Evolutionary conservation across 1,140 invertebrate genomes (phyloP), one percentile per base, ranked within the genome.

Genomic region (Pseudachorutes palmiensis): DNA sequence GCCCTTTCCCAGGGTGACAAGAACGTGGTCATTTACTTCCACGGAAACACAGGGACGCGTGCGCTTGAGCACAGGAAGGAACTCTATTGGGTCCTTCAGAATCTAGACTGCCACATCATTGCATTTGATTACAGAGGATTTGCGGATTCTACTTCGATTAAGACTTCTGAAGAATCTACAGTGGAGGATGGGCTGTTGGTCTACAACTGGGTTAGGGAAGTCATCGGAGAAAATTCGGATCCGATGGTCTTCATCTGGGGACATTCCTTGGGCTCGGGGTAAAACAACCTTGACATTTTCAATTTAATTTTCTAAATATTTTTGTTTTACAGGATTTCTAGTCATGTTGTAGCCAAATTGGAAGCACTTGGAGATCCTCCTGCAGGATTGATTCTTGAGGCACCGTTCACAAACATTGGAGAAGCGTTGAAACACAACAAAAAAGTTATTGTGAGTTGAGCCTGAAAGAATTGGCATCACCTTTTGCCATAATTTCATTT

Each of bases 41-140:
- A 94, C 81, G 94, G 94, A 2, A 97, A 96, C 77, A 88, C 90
- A 5, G 92, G 91, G 19, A 87, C 90, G 62, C 81, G 91, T 73
- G 87, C 84, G 3, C 85, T 85, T 14, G 80, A 80, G 0, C 91
- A 95, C 78, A 82, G 94, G 60, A 79, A 91, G 29, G 85, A 91
- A 75, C 81, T 97, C 55, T 97, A 97, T 45, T 84, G 90, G 77
- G 77, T 94, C 32, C 82, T 97, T 19, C 65, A 88, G 71, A 80
- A 85, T 55, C 79, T 88, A 68, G 85, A 90, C 76, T 94, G 87
- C 76, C 93, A 97, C 80, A 84, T 97, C 3, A 81, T 97, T 68
- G 82, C 90, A 2, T 90, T 94, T 75, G 94, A 97, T 79, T 97
- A 97, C 79, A 81, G 92, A 81, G 91, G 91, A 69, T 97, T 91